A percentile compares a stretch with the other conserved stretches of the same genome.
Conservation (phyloP, 2,888 invertebrate species). For the Scaptomyza cyrtandrae region DNA sequence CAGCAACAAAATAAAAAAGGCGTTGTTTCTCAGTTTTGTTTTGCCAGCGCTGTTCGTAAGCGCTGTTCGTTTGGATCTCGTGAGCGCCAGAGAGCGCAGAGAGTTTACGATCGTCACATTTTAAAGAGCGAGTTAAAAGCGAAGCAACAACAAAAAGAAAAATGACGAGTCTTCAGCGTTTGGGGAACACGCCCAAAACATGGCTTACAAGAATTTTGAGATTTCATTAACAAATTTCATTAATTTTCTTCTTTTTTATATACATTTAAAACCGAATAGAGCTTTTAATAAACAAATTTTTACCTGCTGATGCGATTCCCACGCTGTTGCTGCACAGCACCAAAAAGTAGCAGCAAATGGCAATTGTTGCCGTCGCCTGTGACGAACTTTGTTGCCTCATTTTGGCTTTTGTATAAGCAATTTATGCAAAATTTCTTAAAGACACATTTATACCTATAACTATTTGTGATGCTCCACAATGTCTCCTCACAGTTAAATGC, state of each 20-base stretch:
- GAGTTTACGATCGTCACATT: slow-evolving; percentile 31
- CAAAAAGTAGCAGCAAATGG: slow-evolving; percentile 52
- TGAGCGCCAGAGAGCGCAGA: slow-evolving; percentile 32
- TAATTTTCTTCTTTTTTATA: background rate
- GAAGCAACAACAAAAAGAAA: slow-evolving; percentile 51
- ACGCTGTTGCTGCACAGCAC: slow-evolving; percentile 70
- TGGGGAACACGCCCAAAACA: slow-evolving; percentile 78
- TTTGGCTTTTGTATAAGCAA: slow-evolving; percentile 39
- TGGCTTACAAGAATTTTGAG: slow-evolving; percentile 58
- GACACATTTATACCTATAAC: slow-evolving; percentile 58
- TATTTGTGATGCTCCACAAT: slow-evolving; percentile 21
- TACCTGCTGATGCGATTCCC: slow-evolving; percentile 65
- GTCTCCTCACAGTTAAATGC: slow-evolving; percentile 26
- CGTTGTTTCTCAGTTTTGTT: slow-evolving; percentile 75
- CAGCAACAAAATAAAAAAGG: slow-evolving; percentile 42
- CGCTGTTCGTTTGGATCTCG: slow-evolving; percentile 53
- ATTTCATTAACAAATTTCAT: background rate
- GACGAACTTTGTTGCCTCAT: slow-evolving; percentile 52
- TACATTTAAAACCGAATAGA: background rate
- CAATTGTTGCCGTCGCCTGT: slow-evolving; percentile 30
- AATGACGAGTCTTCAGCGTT: slow-evolving; percentile 65
- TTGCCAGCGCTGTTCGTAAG: slow-evolving; percentile 75
- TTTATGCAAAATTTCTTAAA: slow-evolving; percentile 37
- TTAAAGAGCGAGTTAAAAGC: slow-evolving; percentile 63
- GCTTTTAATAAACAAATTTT: slow-evolving; percentile 17